Evolutionary conservation across 2,797 vertebrate genomes (phyloP), one percentile per base, ranked within the genome.

Genomic region (Thaleichthys pacificus): DNA sequence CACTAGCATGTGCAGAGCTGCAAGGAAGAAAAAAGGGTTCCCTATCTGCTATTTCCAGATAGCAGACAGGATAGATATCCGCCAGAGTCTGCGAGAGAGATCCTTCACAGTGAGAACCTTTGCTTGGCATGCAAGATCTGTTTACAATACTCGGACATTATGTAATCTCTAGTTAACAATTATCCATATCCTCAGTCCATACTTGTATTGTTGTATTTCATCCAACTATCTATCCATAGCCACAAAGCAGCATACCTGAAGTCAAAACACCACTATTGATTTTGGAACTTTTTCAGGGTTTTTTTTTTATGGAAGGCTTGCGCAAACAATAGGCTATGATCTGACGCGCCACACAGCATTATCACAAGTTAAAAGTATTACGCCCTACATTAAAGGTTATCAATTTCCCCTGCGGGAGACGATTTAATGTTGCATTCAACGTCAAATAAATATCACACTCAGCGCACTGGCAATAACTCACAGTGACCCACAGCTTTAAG

Each of bases 141-240:
- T 90, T 91, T 90, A 88, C 85, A 84, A 91, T 90, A 85, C 87
- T 87, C 69, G 63, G 80, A 70, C 78, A 84, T 91, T 88, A 89
- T 86, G 88, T 88, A 86, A 92, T 87, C 85, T 83, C 76, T 83
- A 83, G 87, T 86, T 89, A 88, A 90, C 87, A 90, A 87, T 90
- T 89, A 89, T 89, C 85, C 86, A 82, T 76, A 84, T 75, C 67
- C 83, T 81, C 72, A 71, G 85, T 80, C 86, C 83, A 87, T 86
- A 86, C 85, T 85, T 86, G 87, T 75, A 83, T 78, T 63, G 85
- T 85, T 86, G 87, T 75, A 83, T 78, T 63, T 57, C 69, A n/a
- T 61, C 72, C 63, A 38, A 54, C 56, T 64, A 47, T 47, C 9
- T 14, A 12, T 42, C 42, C 42, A 47, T 14, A 66, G 8, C n/a